Base-by-base conservation (phyloP, 2,888 invertebrate species). In the Marronus borbonicus region DNA sequence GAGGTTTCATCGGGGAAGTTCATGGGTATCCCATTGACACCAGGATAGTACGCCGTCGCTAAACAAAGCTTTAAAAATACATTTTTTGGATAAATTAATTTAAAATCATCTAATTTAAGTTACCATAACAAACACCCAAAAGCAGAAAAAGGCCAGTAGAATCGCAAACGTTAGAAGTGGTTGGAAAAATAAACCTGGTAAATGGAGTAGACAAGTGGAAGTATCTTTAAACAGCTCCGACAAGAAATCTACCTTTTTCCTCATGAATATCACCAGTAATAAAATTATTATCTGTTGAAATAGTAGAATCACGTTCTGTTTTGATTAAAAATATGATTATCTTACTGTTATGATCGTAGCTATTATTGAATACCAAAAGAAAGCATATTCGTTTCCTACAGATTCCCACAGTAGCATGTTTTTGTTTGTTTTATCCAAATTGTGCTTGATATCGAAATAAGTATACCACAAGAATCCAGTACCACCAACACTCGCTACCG, bases 181-280 rank as follows among this genome's bases (percentile, higher is more conserved):
- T 85, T 97, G 97, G 60, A 97, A 89, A 85, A 97, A 93, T 65
- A 98, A 90, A 3, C 94, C 93, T 0, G 98, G 98, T 83, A 98
- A 92, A 83, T 94, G 93, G 77, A 93, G 92, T 83, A 98, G 91
- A 86, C 97, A 98, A 84, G 94, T 93, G 14, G 97, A 96, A 0
- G 98, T 97, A 89, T 98, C 97, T 86, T 94, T 94, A 87, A 98
- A 98, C 79, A 98, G 89, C 24, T 94, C 93, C 0, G 96, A 93
- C 83, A 98, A 90, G 85, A 97, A 95, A 55, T 93, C 92, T 0
- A 98, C 93, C 84, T 96, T 93, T 83, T 95, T 94, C 74, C 96
- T 91, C 90, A 97, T 92, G 82, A 94, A 93, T 85, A 93, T 92
- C 44, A 96, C 92, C 60, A 96, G 90, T 52, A 95, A 88, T 65